Percentiles rank a stretch among this genome's conserved stretches.
Conservation (phyloP, 2,888 invertebrate genomes). For the Oxytorus armatus region DNA sequence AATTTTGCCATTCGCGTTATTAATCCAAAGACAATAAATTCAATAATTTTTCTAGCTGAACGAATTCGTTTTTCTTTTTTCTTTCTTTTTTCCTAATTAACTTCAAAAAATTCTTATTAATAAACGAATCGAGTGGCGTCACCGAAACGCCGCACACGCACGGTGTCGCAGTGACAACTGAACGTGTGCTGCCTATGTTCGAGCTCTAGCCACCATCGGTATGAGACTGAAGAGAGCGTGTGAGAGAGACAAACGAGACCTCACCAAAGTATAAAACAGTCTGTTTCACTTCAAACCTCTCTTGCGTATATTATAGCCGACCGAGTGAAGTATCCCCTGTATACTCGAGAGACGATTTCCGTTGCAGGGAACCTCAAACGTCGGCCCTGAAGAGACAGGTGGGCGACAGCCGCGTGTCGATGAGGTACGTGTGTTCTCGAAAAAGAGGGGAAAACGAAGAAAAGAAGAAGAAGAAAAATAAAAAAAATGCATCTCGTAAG, state of each 20-base stretch:
- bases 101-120: background rate
- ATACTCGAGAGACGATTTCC: slow-evolving; percentile 1
- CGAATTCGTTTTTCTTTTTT: background rate
- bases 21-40: background rate
- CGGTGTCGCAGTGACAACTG: slow-evolving; percentile 80
- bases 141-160: slow-evolving; percentile 69
- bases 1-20: no score
- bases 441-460: slow-evolving; percentile 18
- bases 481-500: no score
- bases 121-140: slow-evolving; percentile 40
- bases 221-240: slow-evolving; percentile 61
- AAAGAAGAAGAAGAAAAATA: slow-evolving; percentile 1
- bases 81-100: background rate
- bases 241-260: slow-evolving; percentile 66
- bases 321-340: slow-evolving; percentile 43
- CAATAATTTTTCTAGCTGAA: background rate
- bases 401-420: slow-evolving; percentile 53
- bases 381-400: slow-evolving; percentile 66
- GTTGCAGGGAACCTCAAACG: slow-evolving; percentile 63
- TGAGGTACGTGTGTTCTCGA: slow-evolving; percentile 9
- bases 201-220: slow-evolving; percentile 63
- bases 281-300: slow-evolving; percentile 64
- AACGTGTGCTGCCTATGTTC: slow-evolving; percentile 65
- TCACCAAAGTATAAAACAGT: slow-evolving; percentile 68
- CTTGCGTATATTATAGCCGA: slow-evolving; percentile 32